Evolutionary conservation across 2,888 invertebrate genomes (phyloP), one percentile per base, ranked within the genome.

Genomic region (Hypomecis punctinalis): DNA sequence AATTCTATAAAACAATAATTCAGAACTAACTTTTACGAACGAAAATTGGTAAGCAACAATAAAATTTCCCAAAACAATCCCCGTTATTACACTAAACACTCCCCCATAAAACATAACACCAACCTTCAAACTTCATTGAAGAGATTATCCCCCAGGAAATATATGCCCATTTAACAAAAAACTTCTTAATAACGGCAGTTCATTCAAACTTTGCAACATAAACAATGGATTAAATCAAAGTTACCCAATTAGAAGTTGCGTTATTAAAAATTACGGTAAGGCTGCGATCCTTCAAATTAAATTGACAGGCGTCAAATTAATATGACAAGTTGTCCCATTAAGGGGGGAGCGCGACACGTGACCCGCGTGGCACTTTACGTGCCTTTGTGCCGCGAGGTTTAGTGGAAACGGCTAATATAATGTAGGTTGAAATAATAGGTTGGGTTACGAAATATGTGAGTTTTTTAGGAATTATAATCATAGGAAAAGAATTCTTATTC

Each of bases 201-300:
- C 37, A 70, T 67, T 46, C 42, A 45, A 67, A 66, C 57, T 63
- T 69, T 69, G 35, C 58, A 72, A 56, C 58, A 65, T 65, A 63
- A 61, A 70, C 68, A 68, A 65, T 61, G 54, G 65, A 67, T 68
- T 66, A 49, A 61, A 57, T 57, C 60, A 61, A 78, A 77, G 72
- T 80, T 76, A 68, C 67, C 73, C 74, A 79, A 78, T 79, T 75
- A 75, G 52, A 78, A 80, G 71, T 76, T 76, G 60, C 70, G 58
- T 70, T 66, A 75, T 71, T 76, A 75, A 76, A n/a, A 75, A 79
- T 77, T 69, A 79, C 56, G 59, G 65, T 64, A 63, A 63, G 55
- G 64, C 56, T 46, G 49, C 58, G 49, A 66, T 68, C 52, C 63
- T 63, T 71, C 70, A 66, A 73, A 66, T 71, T 71, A 73, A 74